Base-by-base conservation (phyloP, 2,113 vertebrate genomes). In the Tricholaema leucomelas region DNA sequence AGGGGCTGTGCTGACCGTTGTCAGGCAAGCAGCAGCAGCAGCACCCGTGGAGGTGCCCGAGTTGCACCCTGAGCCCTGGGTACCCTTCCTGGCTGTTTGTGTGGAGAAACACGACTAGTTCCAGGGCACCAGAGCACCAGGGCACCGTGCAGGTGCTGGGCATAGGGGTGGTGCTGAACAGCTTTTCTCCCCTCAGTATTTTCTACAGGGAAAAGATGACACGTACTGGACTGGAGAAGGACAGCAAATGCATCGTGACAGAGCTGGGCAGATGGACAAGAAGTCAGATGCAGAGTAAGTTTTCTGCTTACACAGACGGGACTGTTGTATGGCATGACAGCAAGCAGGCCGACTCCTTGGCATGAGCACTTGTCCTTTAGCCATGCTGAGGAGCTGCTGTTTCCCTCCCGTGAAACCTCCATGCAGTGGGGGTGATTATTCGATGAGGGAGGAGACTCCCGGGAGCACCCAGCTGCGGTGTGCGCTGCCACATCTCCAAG, bases 261-360 rank as follows among this genome's bases (percentile, higher is more conserved):
- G 13, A 35, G 4, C 2, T 12, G 6, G 6, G 15, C 12, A 4
- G 1, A 1, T 17, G 2, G 12, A 25, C 54, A 2, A 35, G 17
- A n/a, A 25, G 6, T 2, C 4, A 3, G 3, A 1, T 21, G 3
- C 24, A 6, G 1, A 2, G 46, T 88, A 76, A 2, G 23, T 0
- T 0, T 25, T 0, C 0, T 18, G 2, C 6, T 48, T 14, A 5
- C 0, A 0, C 0, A 1, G 18, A 4, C 13, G 3, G 1, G 5
- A 1, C 5, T 46, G 0, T 3, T 52, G 0, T 2, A 35, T 0
- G 19, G 82, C 2, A 0, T 2, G 42, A 58, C 2, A 10, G 1
- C 3, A 42, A 23, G 46, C 2, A 4, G 0, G 1, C 0, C 10
- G 1, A 0, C 1, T 4, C n/a, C 30, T 30, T 58, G n/a, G 28